phyloP scores from a whole-genome alignment of 2,113 vertebrate genomes.

The Spilogale gracilis region DNA sequence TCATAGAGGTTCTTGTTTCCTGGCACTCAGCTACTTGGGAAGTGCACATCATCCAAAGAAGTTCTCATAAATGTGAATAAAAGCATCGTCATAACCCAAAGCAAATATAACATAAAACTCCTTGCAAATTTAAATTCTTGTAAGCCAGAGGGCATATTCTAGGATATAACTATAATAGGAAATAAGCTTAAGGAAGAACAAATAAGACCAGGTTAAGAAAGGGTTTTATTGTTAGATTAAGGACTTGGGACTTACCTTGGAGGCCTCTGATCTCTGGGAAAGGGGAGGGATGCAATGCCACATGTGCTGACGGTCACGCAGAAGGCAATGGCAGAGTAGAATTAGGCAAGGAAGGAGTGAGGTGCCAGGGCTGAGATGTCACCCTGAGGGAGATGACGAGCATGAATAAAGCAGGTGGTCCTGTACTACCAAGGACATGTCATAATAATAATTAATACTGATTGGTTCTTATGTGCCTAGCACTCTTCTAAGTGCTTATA shows the following conservation, averaged over 20 bases:
- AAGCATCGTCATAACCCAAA: neutral
- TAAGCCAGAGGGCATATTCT: neutral
- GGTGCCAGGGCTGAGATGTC: neutral
- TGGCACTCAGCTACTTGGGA: neutral
- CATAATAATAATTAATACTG: neutral
- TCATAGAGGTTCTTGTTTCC: slow-evolving; percentile 16
- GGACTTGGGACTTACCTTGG: neutral
- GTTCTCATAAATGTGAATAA: neutral
- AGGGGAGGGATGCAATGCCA: neutral
- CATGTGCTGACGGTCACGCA: neutral
- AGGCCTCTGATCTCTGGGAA: neutral
- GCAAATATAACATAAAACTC: neutral
- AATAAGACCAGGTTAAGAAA: neutral
- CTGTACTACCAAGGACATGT: neutral
- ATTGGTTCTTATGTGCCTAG: neutral
- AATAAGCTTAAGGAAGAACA: neutral
- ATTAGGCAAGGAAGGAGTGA: neutral
- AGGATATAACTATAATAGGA: neutral
- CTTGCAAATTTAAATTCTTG: neutral
- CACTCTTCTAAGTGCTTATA: neutral
- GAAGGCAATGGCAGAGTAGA: neutral
- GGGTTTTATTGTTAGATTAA: neutral
- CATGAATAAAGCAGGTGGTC: neutral
- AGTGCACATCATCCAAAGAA: neutral
- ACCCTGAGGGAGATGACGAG: neutral